These are phyloP conservation scores for Microcebus jonahi DNA, from an alignment of 2,113 vertebrate species.

Conservation along the genomic window DNA sequence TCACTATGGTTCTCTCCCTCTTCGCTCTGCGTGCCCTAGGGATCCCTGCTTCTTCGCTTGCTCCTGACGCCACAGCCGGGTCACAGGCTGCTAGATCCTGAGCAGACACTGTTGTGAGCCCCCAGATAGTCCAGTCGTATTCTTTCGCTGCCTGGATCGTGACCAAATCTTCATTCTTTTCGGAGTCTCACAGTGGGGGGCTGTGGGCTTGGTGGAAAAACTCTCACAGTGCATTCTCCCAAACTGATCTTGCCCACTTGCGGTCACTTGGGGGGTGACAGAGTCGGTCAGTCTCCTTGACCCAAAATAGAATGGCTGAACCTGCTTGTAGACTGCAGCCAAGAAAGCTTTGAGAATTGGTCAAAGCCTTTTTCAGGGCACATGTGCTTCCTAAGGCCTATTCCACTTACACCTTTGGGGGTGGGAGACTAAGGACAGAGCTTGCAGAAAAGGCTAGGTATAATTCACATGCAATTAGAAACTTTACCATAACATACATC, in stretches of 20 bases:
- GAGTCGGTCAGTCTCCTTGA: constrained; percentile 50
- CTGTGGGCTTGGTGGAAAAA: not conserved
- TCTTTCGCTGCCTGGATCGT: not conserved
- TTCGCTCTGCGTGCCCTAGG: not conserved
- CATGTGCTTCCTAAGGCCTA: constrained; percentile 68
- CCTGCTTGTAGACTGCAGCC: constrained; percentile 22
- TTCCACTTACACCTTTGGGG: not conserved
- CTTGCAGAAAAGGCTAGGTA: not conserved
- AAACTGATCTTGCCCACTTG: not conserved
- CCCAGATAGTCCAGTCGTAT: not conserved
- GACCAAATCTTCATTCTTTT: not conserved
- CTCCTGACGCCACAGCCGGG: not conserved
- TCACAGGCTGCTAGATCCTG: not conserved
- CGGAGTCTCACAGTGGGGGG: not conserved
- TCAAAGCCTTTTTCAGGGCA: constrained; percentile 35
- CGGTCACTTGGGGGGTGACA: constrained; percentile 46
- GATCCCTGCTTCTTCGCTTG: not conserved
- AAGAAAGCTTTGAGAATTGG: constrained; percentile 23
- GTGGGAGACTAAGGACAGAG: not conserved
- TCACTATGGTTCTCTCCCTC: not conserved
- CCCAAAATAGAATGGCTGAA: constrained; percentile 47
- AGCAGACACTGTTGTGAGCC: not conserved
- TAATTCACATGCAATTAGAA: not conserved
- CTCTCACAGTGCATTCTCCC: not conserved
- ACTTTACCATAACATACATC: not conserved